Evolutionary conservation across 2,113 vertebrate genomes (phyloP), one percentile per base, ranked within the genome.

Genomic region (Phylloscopus whistleri): DNA sequence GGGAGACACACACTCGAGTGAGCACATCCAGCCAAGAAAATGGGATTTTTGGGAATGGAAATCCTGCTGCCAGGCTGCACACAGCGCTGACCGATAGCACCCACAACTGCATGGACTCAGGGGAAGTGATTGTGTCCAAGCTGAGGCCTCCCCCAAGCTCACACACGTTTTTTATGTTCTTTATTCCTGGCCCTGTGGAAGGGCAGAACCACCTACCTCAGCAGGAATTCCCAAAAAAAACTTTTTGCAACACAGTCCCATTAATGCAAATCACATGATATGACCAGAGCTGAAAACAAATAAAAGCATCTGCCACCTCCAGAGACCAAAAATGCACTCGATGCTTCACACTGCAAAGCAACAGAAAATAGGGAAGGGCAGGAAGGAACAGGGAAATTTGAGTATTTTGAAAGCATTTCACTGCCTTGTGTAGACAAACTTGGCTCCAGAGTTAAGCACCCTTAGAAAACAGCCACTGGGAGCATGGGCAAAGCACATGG

Each of bases 311-410:
- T 70, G 56, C 52, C 2, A 0, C 44, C 69, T 95, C 58, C 89
- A 39, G 80, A 21, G 51, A 73, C 75, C 63, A 58, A 73, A 95
- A 89, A 63, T 0, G 6, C 55, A 35, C 73, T 70, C 24, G 20
- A 75, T 78, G 86, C 37, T 60, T 84, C 88, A 78, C 68, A 31
- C 52, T 84, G 90, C 94, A 93, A 94, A 96, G 91, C 96, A 92
- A 90, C 69, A 87, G 52, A 27, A 88, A 77, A 84, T 1, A 85
- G 66, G 37, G 69, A 39, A 43, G 39, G 64, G 66, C 43, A 70
- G 13, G 68, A 56, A 69, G 58, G 73, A 60, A 41, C 9, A 60
- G 53, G 69, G 81, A 66, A 87, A 93, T 30, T 9, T 3, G 6
- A 58, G 1, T 35, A 9, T 53, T 78, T 49, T 52, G 8, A 35